Evolutionary conservation across 2,888 invertebrate species (phyloP).

Genomic region (Zootermopsis nevadensis): DNA sequence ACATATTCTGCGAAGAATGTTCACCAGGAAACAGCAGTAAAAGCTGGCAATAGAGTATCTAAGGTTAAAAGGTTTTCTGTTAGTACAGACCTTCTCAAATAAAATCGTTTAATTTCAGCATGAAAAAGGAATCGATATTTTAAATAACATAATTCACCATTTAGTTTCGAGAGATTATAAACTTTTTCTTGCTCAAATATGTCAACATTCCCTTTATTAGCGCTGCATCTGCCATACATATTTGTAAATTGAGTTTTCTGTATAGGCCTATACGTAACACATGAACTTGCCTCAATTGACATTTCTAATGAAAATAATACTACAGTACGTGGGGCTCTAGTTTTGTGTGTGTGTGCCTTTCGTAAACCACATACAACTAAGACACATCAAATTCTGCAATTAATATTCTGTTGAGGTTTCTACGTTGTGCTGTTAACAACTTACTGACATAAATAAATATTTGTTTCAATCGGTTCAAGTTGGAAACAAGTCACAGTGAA

Average conservation of each 20-base stretch:
- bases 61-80: constrained; percentile 10
- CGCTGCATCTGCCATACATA: neutral
- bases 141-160: constrained; percentile 2
- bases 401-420: too few species aligned
- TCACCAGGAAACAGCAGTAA: neutral
- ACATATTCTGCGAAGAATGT: neutral
- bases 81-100: neutral
- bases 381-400: too few species aligned
- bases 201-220: neutral
- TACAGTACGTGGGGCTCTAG: too few species aligned
- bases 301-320: too few species aligned
- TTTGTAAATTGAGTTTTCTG: neutral
- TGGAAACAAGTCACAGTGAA: too few species aligned
- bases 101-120: neutral
- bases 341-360: too few species aligned
- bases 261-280: too few species aligned
- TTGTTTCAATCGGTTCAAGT: too few species aligned
- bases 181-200: neutral
- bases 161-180: neutral
- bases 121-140: constrained; percentile 1
- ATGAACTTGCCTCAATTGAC: too few species aligned
- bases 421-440: too few species aligned
- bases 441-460: too few species aligned
- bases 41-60: neutral
- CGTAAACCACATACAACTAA: too few species aligned